Evolutionary conservation across 35 echinoderm and acorn worm genomes (phyloP).

Genomic region (Lytechinus variegatus): DNA sequence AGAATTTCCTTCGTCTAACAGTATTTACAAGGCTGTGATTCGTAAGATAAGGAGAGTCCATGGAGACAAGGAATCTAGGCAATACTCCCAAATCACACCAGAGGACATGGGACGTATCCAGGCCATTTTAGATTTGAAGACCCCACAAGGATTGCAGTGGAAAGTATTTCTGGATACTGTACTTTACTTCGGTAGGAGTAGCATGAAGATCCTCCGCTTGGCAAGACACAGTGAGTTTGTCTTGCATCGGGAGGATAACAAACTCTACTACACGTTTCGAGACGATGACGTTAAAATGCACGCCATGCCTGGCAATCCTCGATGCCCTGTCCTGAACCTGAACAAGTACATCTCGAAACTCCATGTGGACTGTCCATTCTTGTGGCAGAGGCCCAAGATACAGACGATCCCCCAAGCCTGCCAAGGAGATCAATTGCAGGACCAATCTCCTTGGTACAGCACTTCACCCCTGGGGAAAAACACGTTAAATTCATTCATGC

Average conservation of each 20-base stretch:
- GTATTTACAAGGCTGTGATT: conserved; percentile 22
- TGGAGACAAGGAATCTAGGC: neutral
- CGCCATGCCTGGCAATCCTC: conserved; percentile 41
- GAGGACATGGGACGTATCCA: conserved; percentile 13
- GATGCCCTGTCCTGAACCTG: conserved; percentile 51
- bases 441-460: conserved; percentile 28
- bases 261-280: conserved; percentile 31
- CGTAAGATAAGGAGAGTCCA: neutral
- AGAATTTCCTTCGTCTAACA: neutral
- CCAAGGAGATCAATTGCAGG: neutral
- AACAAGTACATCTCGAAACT: conserved; percentile 46
- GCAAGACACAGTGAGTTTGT: conserved; percentile 50
- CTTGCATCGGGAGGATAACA: conserved; percentile 22
- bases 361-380: neutral
- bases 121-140: too few species aligned
- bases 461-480: conserved; percentile 38
- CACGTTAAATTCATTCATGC: conserved; percentile 7
- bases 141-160: too few species aligned
- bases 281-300: conserved; percentile 44
- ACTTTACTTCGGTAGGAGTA: too few species aligned
- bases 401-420: neutral
- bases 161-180: too few species aligned
- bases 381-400: conserved; percentile 66
- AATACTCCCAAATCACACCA: neutral
- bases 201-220: neutral